phyloP scores from a whole-genome alignment of 2,797 vertebrate species.

The Lepilemur ruficaudatus region DNA sequence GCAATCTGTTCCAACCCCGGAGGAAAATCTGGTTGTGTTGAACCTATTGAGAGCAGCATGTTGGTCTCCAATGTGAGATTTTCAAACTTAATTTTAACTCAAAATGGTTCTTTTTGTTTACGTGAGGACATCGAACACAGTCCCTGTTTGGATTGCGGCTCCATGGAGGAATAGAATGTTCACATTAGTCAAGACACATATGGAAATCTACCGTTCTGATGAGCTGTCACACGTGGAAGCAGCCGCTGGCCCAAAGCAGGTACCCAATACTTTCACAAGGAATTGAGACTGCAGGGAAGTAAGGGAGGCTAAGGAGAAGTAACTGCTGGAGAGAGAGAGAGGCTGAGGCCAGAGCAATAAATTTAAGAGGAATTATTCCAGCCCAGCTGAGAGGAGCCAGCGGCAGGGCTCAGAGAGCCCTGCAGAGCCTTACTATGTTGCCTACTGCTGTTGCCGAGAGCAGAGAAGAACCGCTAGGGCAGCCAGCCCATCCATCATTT shows the following conservation, averaged over 20 bases:
- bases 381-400: background rate
- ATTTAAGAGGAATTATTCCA: background rate
- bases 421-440: background rate
- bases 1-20: background rate
- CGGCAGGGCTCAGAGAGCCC: background rate
- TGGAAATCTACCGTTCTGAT: background rate
- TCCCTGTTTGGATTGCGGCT: background rate
- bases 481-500: background rate
- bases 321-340: background rate
- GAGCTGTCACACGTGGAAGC: background rate
- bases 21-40: background rate
- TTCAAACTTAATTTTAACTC: background rate
- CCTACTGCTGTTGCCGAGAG: background rate
- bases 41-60: background rate
- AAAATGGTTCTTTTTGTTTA: background rate
- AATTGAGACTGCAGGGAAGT: background rate
- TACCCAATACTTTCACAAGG: background rate
- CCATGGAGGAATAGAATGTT: background rate
- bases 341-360: background rate
- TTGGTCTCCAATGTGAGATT: background rate
- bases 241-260: background rate
- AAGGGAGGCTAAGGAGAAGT: background rate
- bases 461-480: background rate
- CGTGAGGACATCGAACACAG: background rate
- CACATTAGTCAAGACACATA: too few species aligned